Evolutionary conservation across 2,888 invertebrate genomes (phyloP).

Genomic region (Hirtodrosophila histrioides): DNA sequence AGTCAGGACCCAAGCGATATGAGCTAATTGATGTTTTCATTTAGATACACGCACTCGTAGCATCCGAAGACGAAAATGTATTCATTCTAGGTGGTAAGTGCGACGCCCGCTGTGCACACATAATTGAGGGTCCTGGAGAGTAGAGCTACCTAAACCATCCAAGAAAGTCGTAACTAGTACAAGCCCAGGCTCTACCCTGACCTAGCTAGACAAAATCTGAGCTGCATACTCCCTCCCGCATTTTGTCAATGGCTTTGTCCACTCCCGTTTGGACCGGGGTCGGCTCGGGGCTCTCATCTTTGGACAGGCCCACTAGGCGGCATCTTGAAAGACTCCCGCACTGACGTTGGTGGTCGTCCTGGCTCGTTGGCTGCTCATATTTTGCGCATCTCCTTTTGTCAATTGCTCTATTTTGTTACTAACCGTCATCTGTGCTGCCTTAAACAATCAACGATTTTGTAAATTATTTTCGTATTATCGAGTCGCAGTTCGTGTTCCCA

Average conservation of each 20-base stretch:
- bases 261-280: constrained; percentile 48
- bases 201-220: constrained; percentile 10
- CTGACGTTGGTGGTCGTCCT: constrained; percentile 67
- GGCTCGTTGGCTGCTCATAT: constrained; percentile 45
- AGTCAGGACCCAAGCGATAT: constrained; percentile 45
- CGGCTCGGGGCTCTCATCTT: constrained; percentile 67
- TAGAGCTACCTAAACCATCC: constrained; percentile 47
- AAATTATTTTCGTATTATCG: constrained; percentile 83
- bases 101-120: constrained; percentile 83
- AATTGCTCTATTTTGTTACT: constrained; percentile 75
- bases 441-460: constrained; percentile 48
- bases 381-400: constrained; percentile 71
- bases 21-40: constrained; percentile 81
- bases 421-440: constrained; percentile 35
- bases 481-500: constrained; percentile 64
- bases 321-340: constrained; percentile 53
- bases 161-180: constrained; percentile 58
- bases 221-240: constrained; percentile 10
- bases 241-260: constrained; percentile 76
- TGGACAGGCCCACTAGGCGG: constrained; percentile 64
- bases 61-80: constrained; percentile 44
- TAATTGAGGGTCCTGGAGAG: constrained; percentile 69
- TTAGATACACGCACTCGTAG: constrained; percentile 47
- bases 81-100: constrained; percentile 82
- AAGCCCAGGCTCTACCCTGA: constrained; percentile 16